Conservation (phyloP, 2,888 invertebrate genomes). For the Latheticus oryzae region DNA sequence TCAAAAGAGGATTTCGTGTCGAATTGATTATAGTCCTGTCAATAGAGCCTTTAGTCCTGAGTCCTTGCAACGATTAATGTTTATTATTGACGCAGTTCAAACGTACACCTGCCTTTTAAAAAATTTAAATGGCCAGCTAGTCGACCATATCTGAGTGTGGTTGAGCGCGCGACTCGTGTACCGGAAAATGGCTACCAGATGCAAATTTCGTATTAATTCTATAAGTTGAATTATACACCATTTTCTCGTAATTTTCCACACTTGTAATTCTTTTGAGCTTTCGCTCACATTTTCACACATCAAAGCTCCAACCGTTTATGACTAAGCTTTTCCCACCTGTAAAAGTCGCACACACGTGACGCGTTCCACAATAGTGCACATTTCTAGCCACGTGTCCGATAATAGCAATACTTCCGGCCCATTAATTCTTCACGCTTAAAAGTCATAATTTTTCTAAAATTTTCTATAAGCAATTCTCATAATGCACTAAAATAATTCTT, state of each 20-base stretch:
- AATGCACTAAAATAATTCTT: slow-evolving; percentile 16
- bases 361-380: slow-evolving; percentile 25
- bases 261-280: too few species aligned
- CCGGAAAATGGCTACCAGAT: slow-evolving; percentile 17
- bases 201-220: too few species aligned
- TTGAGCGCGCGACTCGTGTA: slow-evolving; percentile 25
- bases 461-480: slow-evolving; percentile 17
- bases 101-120: slow-evolving; percentile 29
- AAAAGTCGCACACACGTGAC: slow-evolving; percentile 30
- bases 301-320: slow-evolving; percentile 26
- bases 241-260: too few species aligned
- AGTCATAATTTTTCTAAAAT: slow-evolving; percentile 6
- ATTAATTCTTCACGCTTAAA: slow-evolving; percentile 10
- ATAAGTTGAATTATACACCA: too few species aligned
- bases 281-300: too few species aligned
- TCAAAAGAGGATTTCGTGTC: too few species aligned
- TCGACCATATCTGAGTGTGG: slow-evolving; percentile 15
- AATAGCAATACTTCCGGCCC: slow-evolving; percentile 33
- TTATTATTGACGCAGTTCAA: slow-evolving; percentile 17
- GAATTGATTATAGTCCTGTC: slow-evolving; percentile 36
- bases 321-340: slow-evolving; percentile 33
- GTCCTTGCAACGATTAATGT: slow-evolving; percentile 15
- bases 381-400: slow-evolving; percentile 24
- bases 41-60: slow-evolving; percentile 12
- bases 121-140: slow-evolving; percentile 30